Conservation (phyloP, 1,140 invertebrate genomes). For the Drosophila kepulauana region DNA sequence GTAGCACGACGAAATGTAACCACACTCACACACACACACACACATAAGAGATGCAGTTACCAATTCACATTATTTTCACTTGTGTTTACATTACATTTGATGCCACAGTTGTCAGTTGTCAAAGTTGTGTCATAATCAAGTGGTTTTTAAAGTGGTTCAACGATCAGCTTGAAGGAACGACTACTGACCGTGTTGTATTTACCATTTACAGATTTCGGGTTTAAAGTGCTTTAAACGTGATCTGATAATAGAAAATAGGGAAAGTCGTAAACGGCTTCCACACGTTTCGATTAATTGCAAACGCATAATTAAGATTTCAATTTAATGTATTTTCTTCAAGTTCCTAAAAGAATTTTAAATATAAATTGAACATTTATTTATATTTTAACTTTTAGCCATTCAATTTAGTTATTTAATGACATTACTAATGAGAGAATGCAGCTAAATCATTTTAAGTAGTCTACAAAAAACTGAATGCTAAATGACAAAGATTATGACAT, state of each 20-base stretch:
- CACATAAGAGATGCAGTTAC: slow-evolving; percentile 40
- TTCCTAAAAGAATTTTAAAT: background rate
- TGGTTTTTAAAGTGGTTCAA: slow-evolving; percentile 30
- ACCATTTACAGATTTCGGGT: slow-evolving; percentile 15
- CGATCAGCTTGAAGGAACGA: slow-evolving; percentile 1
- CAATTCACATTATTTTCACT: slow-evolving; percentile 29
- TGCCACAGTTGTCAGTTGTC: slow-evolving; percentile 30
- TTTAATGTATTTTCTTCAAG: background rate
- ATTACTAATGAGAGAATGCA: background rate
- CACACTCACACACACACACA: background rate
- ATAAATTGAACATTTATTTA: too few species aligned
- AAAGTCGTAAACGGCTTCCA: slow-evolving; percentile 15
- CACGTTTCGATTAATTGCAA: slow-evolving; percentile 1
- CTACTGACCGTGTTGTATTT: slow-evolving; percentile 1
- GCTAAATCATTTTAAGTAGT: background rate
- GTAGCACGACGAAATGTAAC: slow-evolving; percentile 40
- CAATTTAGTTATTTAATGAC: background rate
- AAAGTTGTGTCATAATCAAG: slow-evolving; percentile 51
- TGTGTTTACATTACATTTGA: slow-evolving; percentile 35
- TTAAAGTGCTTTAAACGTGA: background rate
- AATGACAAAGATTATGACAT: background rate
- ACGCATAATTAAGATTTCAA: background rate
- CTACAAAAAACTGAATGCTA: background rate
- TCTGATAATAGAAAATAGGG: slow-evolving; percentile 1
- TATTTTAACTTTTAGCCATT: background rate